Base-by-base conservation (phyloP, 2,113 vertebrate species). In the Hemicordylus capensis region DNA sequence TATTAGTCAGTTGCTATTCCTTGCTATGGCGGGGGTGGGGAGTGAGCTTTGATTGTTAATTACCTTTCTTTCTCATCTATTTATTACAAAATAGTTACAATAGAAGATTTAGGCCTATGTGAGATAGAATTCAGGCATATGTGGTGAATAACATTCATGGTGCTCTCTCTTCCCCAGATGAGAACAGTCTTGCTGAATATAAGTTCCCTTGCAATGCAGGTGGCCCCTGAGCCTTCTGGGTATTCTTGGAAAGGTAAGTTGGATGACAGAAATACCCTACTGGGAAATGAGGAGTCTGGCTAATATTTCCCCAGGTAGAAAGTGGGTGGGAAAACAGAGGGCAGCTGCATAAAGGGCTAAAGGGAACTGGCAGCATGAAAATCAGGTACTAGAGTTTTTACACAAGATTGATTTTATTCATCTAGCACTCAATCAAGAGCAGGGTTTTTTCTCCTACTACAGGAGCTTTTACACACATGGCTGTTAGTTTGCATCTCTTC, bases 111-210 rank as follows among this genome's bases (percentile, higher is more conserved):
- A 12, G 4, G 83, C 24, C 4, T 2, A 1, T 83, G 20, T 80
- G 2, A 28, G 64, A 20, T 34, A 3, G 89, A 70, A 91, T 1
- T 2, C 11, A 31, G n/a, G n/a, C 19, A 12, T 58, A 56, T 12
- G 48, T 77, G 46, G n/a, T n/a, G n/a, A 69, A 80, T 76, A 61
- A 76, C 11, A 64, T 12, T 14, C 81, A 48, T 0, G 0, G 88
- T 87, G 76, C 1, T 76, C 31, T 90, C 24, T 48, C 46, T 82
- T 64, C 85, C 94, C 59, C 91, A 96, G 95, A 93, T 84, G 95
- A 96, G 67, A 94, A 91, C 86, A 93, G 95, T 80, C 79, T 95
- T 88, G 81, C 87, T 85, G 93, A 95, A 58, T 96, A 95, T 34
- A 69, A 0, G 0, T 91, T 87, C 58, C 95, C 94, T 75, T 96